Conservation (phyloP, 2,113 vertebrate genomes). For the Alces alces region DNA sequence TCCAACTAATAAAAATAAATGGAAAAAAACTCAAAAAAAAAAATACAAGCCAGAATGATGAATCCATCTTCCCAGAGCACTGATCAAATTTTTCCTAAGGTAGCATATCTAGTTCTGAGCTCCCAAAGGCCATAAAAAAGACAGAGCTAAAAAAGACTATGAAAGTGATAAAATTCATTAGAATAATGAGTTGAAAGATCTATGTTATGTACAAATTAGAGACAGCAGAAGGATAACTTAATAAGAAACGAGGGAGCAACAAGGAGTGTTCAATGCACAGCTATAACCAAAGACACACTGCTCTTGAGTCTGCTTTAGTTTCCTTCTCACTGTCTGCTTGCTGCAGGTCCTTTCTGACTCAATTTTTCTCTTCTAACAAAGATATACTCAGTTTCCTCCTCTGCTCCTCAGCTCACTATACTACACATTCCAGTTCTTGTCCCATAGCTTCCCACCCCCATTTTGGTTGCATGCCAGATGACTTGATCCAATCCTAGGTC, state of each 20-base stretch:
- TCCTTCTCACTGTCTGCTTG: not conserved
- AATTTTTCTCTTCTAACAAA: not conserved
- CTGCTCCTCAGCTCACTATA: not conserved
- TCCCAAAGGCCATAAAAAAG: not conserved
- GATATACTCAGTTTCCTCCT: not conserved
- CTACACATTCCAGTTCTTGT: not conserved
- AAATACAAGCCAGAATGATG: slow-evolving; percentile 10
- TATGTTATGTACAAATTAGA: not conserved
- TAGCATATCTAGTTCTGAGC: not conserved
- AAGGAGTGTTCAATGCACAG: not conserved
- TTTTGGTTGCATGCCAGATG: not conserved
- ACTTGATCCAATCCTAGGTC: not conserved
- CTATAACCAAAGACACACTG: not conserved
- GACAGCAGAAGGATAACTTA: not conserved
- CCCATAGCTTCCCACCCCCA: not conserved
- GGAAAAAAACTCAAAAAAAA: too few species aligned
- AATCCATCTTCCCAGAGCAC: not conserved
- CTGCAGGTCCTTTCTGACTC: not conserved
- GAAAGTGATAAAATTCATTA: not conserved
- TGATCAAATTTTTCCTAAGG: not conserved
- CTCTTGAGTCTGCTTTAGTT: not conserved
- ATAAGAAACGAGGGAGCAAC: not conserved
- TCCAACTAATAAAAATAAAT: too few species aligned
- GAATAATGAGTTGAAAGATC: not conserved
- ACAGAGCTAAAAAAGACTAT: not conserved